Conservation (phyloP, 2,797 vertebrate genomes). For the Toxotes lorentzi region DNA sequence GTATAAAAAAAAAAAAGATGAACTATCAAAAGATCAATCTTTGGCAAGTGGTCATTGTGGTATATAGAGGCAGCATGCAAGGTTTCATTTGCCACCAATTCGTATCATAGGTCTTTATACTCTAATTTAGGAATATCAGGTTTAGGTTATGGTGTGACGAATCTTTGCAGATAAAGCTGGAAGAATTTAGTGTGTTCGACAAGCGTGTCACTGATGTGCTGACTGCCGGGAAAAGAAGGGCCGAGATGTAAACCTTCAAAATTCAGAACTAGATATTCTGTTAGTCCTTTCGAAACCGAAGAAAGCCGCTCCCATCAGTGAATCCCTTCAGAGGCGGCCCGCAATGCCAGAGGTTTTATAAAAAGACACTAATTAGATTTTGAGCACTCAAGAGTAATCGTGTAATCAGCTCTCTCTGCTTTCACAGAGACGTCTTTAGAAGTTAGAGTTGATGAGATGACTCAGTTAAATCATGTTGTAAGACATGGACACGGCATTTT, state of each 20-base stretch:
- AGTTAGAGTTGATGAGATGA: conserved; percentile 53
- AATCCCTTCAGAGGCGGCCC: conserved; percentile 65
- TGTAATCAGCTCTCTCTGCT: conserved; percentile 62
- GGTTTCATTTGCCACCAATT: not conserved
- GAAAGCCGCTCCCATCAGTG: conserved; percentile 33
- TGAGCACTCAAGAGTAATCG: conserved; percentile 67
- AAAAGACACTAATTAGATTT: conserved; percentile 83
- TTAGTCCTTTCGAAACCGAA: conserved; percentile 17
- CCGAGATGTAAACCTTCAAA: conserved; percentile 4
- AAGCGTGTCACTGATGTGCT: not conserved
- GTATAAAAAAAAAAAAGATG: not conserved
- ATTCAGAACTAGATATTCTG: conserved; percentile 5
- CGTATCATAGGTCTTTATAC: not conserved
- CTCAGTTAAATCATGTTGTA: conserved; percentile 39
- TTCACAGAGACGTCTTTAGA: conserved; percentile 37
- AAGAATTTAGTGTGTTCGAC: not conserved
- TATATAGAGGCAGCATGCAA: not conserved
- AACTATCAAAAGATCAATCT: not conserved
- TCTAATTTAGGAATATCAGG: not conserved
- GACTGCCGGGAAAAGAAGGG: not conserved
- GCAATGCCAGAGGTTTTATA: conserved; percentile 70
- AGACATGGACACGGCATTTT: conserved; percentile 8
- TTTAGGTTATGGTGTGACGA: not conserved
- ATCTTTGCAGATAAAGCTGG: not conserved
- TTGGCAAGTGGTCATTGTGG: not conserved